phyloP scores from a whole-genome alignment of 1,140 invertebrate species.

The Saxidomus purpurata region DNA sequence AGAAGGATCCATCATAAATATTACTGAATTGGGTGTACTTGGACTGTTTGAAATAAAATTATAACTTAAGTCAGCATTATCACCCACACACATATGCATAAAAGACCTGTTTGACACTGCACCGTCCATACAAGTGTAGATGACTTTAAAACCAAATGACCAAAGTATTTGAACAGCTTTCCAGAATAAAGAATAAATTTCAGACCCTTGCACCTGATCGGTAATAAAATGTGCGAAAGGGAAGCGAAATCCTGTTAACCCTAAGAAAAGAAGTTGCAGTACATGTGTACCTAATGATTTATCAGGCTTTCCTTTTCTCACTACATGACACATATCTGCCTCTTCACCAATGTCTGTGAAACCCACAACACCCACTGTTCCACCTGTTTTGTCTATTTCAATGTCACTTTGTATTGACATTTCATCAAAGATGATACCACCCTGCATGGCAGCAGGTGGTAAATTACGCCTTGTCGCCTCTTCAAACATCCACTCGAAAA shows the following conservation, averaged over 20 bases:
- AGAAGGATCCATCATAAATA: conserved; percentile 69
- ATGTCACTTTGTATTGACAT: no score
- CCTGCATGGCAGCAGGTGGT: no score
- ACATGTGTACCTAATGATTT: no score
- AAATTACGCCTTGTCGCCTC: no score
- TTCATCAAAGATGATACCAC: no score
- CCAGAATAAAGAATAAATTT: conserved; percentile 62
- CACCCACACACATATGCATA: conserved; percentile 45
- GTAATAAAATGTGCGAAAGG: no score
- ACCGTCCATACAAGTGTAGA: conserved; percentile 62
- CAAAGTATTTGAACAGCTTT: conserved; percentile 35
- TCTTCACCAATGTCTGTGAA: no score
- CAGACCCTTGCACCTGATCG: conserved; percentile 33
- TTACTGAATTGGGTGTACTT: neutral
- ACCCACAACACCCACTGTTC: no score
- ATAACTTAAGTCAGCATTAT: neutral
- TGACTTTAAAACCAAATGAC: conserved; percentile 46
- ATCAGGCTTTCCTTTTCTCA: no score
- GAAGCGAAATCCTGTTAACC: conserved; percentile 66
- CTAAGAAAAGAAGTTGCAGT: conserved; percentile 64
- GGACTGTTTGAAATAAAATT: conserved; percentile 48
- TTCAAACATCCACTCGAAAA: no score
- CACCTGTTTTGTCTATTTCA: no score
- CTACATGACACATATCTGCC: neutral
- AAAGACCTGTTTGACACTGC: conserved; percentile 63